Percentiles rank a stretch among this genome's conserved stretches.
Evolutionary conservation across 2,888 invertebrate genomes (phyloP).

Genomic region (Junonia oenone): DNA sequence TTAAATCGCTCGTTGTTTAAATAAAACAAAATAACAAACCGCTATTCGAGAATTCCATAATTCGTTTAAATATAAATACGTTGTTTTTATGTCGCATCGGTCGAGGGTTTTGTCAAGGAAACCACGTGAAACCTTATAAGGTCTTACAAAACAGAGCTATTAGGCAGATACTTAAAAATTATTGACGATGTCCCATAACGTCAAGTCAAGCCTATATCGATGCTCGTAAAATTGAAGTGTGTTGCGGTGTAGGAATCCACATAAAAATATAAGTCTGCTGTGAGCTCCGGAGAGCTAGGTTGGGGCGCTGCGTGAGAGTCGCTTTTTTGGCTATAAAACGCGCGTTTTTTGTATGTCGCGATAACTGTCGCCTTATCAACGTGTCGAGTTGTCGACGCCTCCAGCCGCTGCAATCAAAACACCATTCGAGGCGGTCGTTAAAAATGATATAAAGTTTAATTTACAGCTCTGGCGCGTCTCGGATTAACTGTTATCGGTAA

Average conservation of each 20-base stretch:
- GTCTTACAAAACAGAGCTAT: conserved; percentile 43
- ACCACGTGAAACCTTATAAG: conserved; percentile 21
- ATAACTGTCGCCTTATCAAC: conserved; percentile 74
- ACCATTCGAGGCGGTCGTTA: conserved; percentile 73
- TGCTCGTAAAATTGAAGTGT: conserved; percentile 67
- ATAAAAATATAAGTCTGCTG: conserved; percentile 53
- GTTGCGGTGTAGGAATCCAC: conserved; percentile 62
- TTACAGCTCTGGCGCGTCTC: conserved; percentile 63
- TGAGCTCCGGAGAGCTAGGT: conserved; percentile 32
- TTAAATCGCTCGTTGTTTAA: conserved; percentile 57
- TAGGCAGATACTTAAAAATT: conserved; percentile 52
- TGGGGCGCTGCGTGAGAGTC: conserved; percentile 42
- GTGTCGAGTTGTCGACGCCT: conserved; percentile 79
- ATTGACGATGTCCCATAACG: conserved; percentile 58
- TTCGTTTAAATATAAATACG: conserved; percentile 8
- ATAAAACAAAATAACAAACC: conserved; percentile 46
- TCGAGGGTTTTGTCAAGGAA: not conserved
- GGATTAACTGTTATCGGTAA: conserved; percentile 72
- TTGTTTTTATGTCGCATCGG: conserved; percentile 6
- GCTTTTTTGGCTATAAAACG: conserved; percentile 67
- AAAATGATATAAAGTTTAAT: conserved; percentile 79
- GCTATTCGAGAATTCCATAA: conserved; percentile 31
- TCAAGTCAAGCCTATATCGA: conserved; percentile 55
- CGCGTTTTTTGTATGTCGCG: conserved; percentile 67
- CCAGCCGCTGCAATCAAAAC: conserved; percentile 77